Conservation (phyloP, 2,797 vertebrate species). For the Loriculus beryllinus region DNA sequence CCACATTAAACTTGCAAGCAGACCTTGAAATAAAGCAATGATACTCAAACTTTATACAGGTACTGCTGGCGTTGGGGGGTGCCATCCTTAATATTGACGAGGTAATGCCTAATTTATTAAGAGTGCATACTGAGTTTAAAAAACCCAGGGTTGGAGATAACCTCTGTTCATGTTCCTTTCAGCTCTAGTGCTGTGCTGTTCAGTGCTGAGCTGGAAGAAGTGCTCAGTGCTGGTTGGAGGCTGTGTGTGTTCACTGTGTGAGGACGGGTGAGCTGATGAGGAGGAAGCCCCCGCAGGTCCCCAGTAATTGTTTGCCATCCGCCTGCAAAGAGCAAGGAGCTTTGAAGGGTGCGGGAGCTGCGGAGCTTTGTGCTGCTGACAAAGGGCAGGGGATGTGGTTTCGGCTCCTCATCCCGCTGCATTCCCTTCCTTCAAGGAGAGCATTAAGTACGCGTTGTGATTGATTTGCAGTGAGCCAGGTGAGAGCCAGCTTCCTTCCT, state of each 20-base stretch:
- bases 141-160: background rate
- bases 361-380: constrained; percentile 41
- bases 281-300: background rate
- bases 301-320: background rate
- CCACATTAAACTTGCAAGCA: background rate
- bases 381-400: constrained; percentile 45
- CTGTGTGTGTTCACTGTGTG: background rate
- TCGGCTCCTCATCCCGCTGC: constrained; percentile 28
- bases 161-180: rapidly evolving
- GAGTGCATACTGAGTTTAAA: rapidly evolving
- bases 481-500: background rate
- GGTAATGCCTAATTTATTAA: background rate
- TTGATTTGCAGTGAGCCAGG: constrained; percentile 30
- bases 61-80: rapidly evolving
- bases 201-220: background rate
- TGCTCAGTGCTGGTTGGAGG: background rate
- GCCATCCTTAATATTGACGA: background rate
- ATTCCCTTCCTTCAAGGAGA: constrained; percentile 34
- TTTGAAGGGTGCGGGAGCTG: constrained; percentile 50
- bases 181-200: background rate
- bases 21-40: background rate
- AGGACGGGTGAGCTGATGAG: background rate
- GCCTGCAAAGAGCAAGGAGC: constrained; percentile 29
- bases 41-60: background rate
- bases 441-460: background rate